Conservation (phyloP, 2,113 vertebrate genomes). For the Cochlearius cochlearius region DNA sequence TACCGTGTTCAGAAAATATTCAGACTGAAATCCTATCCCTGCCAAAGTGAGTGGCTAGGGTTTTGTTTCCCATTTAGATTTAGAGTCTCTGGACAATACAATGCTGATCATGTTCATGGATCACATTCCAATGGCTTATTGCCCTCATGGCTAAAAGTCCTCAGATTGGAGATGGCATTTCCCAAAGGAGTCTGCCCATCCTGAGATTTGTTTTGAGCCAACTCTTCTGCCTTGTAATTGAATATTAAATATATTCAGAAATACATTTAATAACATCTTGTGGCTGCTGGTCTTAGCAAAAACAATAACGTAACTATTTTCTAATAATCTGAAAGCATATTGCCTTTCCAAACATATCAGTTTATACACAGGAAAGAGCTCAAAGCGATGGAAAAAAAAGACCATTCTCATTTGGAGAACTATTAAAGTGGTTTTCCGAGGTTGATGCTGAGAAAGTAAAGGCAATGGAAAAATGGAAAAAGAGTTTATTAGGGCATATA, state of each 20-base stretch:
- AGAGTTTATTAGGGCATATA: slow-evolving; percentile 56
- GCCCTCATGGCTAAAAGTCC: background rate
- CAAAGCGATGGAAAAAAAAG: background rate
- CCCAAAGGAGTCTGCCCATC: background rate
- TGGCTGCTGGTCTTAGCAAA: slow-evolving; percentile 3
- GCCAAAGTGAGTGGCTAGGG: background rate
- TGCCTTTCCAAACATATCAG: slow-evolving; percentile 27
- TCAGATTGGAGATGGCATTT: background rate
- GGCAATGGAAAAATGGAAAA: slow-evolving; percentile 34
- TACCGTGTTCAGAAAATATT: background rate
- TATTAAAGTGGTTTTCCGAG: slow-evolving; percentile 25
- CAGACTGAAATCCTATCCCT: background rate
- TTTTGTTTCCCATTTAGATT: background rate
- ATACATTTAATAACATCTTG: slow-evolving; percentile 20
- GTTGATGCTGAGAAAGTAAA: slow-evolving; percentile 35
- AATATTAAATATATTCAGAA: slow-evolving; percentile 22
- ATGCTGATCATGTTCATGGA: background rate
- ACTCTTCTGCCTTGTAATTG: background rate
- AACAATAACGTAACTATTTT: slow-evolving; percentile 26
- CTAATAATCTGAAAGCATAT: slow-evolving; percentile 15
- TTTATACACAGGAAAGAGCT: background rate
- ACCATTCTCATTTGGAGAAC: background rate
- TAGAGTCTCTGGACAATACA: background rate
- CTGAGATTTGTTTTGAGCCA: background rate
- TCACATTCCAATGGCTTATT: background rate